Base-by-base conservation (phyloP, 2,888 invertebrate species). In the Cyaniris semiargus region DNA sequence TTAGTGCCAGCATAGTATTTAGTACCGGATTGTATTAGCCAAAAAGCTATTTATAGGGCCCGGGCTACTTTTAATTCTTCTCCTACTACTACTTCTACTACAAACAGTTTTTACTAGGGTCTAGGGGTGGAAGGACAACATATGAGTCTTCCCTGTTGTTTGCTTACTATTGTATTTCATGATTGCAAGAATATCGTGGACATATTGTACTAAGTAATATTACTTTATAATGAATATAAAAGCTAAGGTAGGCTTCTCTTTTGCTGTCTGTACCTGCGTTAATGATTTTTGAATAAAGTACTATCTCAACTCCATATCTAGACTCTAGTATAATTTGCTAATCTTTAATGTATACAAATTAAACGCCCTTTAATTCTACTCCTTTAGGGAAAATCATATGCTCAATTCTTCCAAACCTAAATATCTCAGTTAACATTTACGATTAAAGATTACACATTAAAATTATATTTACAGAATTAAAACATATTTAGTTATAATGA, bases 401-500 rank as follows among this genome's bases (percentile, higher is more conserved):
- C 23, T 66, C 1, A 27, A 4, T 60, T 10, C 60, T 13, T 10
- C 2, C 3, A 23, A 60, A 8, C 21, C 23, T 21, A 3, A 10
- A 10, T 23, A 21, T 60, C 21, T 60, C n/a, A 58, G 58, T 21
- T 21, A 58, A n/a, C 1, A 7, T 8, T 21, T 21, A 18, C 15
- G 15, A 18, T 53, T 15, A 53, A 1, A 18, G 53, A 53, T 53
- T 53, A 53, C 53, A 18, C 15, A 1, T 53, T 5, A 18, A 53
- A 53, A 53, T 48, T 53, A 53, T 53, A 53, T 53, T 53, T 53
- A 15, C 18, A 53, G 53, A 21, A 21, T 44, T 44, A 44, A 71
- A 44, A 71, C 21, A 44, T 38, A 38, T 71, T 71, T 71, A 44
- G 38, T 71, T 44, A 13, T 71, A 71, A 71, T 71, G 71, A 71